These are phyloP conservation scores for Lithosia quadra DNA, from an alignment of 2,888 invertebrate species.

Conservation along the genomic window DNA sequence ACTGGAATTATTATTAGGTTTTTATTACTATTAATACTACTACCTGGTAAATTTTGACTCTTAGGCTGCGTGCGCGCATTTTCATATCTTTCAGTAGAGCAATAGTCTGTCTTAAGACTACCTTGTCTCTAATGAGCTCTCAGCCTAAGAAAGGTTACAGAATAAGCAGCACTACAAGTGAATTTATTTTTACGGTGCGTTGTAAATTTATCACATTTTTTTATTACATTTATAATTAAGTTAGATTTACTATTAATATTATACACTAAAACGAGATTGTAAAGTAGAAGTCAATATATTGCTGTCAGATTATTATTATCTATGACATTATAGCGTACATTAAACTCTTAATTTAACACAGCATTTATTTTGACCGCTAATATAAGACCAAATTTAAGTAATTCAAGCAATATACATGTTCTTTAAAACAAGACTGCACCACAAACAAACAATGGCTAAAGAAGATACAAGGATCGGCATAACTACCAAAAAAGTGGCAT, in stretches of 20 bases:
- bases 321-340: background rate
- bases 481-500: background rate
- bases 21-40: slow-evolving; percentile 10
- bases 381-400: background rate
- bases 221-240: background rate
- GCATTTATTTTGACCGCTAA: background rate
- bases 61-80: background rate
- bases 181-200: background rate
- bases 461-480: background rate
- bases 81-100: too few species aligned
- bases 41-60: background rate
- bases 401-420: background rate
- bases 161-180: background rate
- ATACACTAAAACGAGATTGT: background rate
- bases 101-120: too few species aligned
- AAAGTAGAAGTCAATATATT: background rate
- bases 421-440: background rate
- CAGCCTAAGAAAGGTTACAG: background rate
- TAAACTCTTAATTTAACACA: background rate
- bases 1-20: background rate
- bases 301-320: background rate
- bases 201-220: background rate
- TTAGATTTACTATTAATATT: background rate
- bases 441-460: background rate
- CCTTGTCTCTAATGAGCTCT: too few species aligned